Base-by-base conservation (phyloP, 1,140 invertebrate species). In the Aphaenogaster rudis region DNA sequence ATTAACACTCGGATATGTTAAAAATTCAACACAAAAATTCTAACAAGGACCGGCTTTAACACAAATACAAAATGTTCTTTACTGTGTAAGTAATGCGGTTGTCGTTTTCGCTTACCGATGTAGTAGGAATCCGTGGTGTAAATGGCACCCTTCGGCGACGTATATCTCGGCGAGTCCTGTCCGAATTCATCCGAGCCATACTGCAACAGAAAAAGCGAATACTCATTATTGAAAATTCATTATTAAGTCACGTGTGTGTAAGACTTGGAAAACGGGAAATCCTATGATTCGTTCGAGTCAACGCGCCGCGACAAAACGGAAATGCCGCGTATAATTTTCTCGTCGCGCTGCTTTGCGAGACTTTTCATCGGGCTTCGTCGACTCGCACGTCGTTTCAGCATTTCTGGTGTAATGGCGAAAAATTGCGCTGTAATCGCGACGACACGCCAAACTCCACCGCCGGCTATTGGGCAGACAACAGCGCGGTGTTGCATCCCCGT, bases 171-270 rank as follows among this genome's bases (percentile, higher is more conserved):
- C 13, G 98, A 98, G 93, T 98, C 98, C 94, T 97, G 96, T n/a
- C 97, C 97, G 95, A 98, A 99, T 93, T 99, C 98, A 94, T 98
- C 98, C 91, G 97, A 97, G 93, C 98, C 97, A 95, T 98, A 98
- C 97, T 98, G 96, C 57, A 96, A 97, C 94, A 94, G 91, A 94
- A 21, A 91, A 86, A 92, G 86, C 74, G 93, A 90, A 88, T 67
- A 77, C 42, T 74, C 36, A 33, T 78, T 54, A 91, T 82, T n/a
- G 71, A 42, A 97, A 93, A 97, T 97, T 95, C 98, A 98, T 97
- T 33, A 48, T 69, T 13, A 69, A 69, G 15, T 11, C n/a, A 5
- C 8, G 9, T 3, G 8, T 6, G 9, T 4, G 8, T 28, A 59
- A 54, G 15, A 7, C 36, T 66, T n/a, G 8, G 45, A 50, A 28